phyloP scores from a whole-genome alignment of 2,888 invertebrate species.

The Harpalus rubripes region DNA sequence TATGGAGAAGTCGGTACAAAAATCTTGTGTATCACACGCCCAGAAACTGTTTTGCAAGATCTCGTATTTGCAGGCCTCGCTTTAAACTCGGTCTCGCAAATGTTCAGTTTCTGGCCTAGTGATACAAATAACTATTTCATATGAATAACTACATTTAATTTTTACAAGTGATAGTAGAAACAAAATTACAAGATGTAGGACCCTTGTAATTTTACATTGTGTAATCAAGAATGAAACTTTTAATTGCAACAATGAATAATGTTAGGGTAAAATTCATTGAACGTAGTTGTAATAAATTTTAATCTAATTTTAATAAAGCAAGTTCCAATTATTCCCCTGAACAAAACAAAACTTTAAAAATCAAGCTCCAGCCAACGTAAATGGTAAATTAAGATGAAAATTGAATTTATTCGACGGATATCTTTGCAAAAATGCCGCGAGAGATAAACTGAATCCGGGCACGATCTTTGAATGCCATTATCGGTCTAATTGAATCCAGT shows the following conservation, averaged over 20 bases:
- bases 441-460: slow-evolving; percentile 33
- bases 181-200: too few relatives aligned
- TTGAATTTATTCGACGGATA: slow-evolving; percentile 50
- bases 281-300: not conserved
- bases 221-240: not conserved
- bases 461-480: slow-evolving; percentile 36
- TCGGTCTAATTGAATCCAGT: slow-evolving; percentile 58
- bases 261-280: not conserved
- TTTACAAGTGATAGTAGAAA: too few relatives aligned
- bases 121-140: too few relatives aligned
- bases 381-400: slow-evolving; percentile 59
- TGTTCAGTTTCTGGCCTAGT: too few relatives aligned
- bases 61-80: too few relatives aligned
- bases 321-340: not conserved
- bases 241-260: not conserved
- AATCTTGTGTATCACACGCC: too few relatives aligned
- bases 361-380: not conserved
- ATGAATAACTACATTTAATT: too few relatives aligned
- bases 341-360: slow-evolving; percentile 1
- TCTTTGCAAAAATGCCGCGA: slow-evolving; percentile 52
- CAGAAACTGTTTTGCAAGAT: too few relatives aligned
- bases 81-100: too few relatives aligned
- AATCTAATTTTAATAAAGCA: not conserved
- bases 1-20: too few relatives aligned
- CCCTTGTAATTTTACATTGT: not conserved